Conservation (phyloP, 1,140 invertebrate genomes). For the Triops cancriformis region DNA sequence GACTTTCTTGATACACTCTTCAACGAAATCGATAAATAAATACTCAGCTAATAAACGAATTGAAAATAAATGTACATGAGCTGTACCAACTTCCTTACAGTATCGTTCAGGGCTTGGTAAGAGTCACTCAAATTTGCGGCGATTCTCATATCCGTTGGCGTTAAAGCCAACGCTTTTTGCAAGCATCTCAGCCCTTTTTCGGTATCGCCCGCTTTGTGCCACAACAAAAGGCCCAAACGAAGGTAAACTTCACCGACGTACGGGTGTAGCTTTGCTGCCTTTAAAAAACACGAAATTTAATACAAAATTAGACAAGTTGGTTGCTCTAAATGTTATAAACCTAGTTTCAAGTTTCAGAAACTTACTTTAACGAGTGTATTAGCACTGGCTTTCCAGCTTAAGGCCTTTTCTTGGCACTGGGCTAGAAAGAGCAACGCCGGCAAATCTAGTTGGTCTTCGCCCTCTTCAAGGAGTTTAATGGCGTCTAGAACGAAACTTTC, state of each 20-base stretch:
- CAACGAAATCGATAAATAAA: too few species aligned
- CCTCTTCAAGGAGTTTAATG: background rate
- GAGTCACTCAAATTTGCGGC: constrained; percentile 64
- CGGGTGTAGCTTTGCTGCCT: constrained; percentile 62
- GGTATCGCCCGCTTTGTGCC: constrained; percentile 39
- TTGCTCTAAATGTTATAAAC: too few species aligned
- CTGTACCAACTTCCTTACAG: constrained; percentile 42
- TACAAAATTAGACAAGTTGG: too few species aligned
- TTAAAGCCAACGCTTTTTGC: constrained; percentile 68
- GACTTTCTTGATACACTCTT: too few species aligned
- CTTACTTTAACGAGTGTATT: constrained; percentile 32
- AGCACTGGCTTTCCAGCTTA: background rate
- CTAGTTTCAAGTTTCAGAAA: too few species aligned
- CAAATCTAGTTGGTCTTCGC: background rate
- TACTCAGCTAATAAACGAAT: too few species aligned
- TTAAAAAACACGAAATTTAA: too few species aligned
- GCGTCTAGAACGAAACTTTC: background rate
- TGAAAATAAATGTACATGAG: too few species aligned
- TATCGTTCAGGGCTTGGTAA: constrained; percentile 57
- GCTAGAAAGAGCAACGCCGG: background rate
- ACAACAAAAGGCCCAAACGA: constrained; percentile 66
- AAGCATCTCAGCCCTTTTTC: constrained; percentile 67
- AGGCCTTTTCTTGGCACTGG: background rate
- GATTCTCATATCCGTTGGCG: constrained; percentile 53
- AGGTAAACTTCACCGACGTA: constrained; percentile 62